Evolutionary conservation across 2,797 vertebrate genomes (phyloP), one percentile per base, ranked within the genome.

Genomic region (Rhodeus uyekii): DNA sequence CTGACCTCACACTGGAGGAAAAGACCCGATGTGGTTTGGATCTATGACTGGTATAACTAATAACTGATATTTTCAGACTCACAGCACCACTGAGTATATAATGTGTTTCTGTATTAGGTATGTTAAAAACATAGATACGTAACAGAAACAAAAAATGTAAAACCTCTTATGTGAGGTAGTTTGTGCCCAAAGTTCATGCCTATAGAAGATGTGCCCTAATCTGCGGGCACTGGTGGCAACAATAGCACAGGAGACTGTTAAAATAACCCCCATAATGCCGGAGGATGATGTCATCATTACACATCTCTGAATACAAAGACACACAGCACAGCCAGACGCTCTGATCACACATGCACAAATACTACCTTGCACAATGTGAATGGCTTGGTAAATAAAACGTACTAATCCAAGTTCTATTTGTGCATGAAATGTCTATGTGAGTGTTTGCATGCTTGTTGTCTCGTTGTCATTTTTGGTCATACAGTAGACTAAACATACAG

Each of bases 401-500:
- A 32, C 38, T 18, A 34, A 71, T 44, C 29, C 53, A 39, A 8
- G 29, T 55, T 38, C n/a, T 78, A 29, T 50, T 58, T 60, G 61
- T 75, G 61, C 72, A 53, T 78, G 67, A 64, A 36, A 53, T 29
- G 61, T 38, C 69, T 79, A 84, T 81, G 68, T 74, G 76, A 73
- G 69, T 58, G 81, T 83, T 65, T 75, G 72, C 48, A n/a, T 68
- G 75, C 75, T 60, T 83, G 79, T 79, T 81, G 73, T 85, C 83
- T 65, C 60, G 34, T 84, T 55, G 68, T 64, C 67, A 65, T 65
- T 85, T 84, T 84, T 63, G 67, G 77, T 78, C 29, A 39, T 58
- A 64, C 36, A 74, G 79, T 86, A 89, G 87, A 88, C 87, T 89
- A 86, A 89, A 89, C 85, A 89, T 84, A 84, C 78, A 84, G 64